Base-by-base conservation (phyloP, 2,797 vertebrate genomes). In the Onychomys leucogaster region DNA sequence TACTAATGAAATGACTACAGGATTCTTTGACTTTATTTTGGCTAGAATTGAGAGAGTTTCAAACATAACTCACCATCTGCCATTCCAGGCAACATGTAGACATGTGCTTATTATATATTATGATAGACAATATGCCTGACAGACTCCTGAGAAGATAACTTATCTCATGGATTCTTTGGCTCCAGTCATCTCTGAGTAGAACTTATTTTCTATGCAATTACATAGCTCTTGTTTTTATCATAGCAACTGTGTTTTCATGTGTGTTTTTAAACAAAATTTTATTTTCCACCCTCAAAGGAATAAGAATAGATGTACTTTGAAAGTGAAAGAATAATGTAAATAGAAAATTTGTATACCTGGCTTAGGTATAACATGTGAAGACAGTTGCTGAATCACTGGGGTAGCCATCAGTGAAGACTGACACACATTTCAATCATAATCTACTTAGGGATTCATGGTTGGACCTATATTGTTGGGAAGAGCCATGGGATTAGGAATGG, bases 21-120 rank as follows among this genome's bases (percentile, higher is more conserved):
- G 85, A 59, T 75, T 90, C 17, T 89, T 16, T 94, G 63, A 91
- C 69, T 89, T 86, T 23, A 19, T 94, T 80, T 84, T 19, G 69
- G 57, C 14, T 59, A 52, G 2, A 34, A n/a, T 82, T 96, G 83
- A 92, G 23, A 55, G 5, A 16, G 85, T 13, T 67, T 85, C 43
- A 85, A 32, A 43, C 29, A 7, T 46, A 27, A 10, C 82, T 32
- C 14, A 29, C 61, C 76, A 88, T 76, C 37, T 46, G 43, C 59
- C 41, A 41, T 87, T 87, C 11, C 37, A 86, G 34, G 43, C 1
- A 34, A 90, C 5, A 25, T 27, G 16, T 21, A 73, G 46, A 73
- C 14, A 59, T 3, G 9, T 6, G 67, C 37, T 93, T 57, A 75
- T 7, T 84, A 25, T 14, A 89, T 78, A 65, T 59, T 19, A 76